Evolutionary conservation across 2,888 invertebrate genomes (phyloP).

Genomic region (Hanleya hanleyi): DNA sequence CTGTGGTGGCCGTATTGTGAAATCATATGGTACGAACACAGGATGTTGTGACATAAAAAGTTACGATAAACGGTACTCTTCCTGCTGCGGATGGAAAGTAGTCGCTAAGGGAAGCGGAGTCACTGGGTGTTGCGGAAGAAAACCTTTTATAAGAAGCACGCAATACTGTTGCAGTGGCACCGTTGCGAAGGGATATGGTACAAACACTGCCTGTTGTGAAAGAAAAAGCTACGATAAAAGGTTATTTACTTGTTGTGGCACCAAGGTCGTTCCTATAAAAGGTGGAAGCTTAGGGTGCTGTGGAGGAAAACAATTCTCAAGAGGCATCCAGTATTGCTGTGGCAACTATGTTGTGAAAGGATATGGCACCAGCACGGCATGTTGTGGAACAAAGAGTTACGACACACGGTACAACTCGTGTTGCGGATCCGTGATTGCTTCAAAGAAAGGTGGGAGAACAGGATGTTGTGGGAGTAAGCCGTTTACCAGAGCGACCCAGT

Average conservation of each 20-base stretch:
- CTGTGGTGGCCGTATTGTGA: neutral
- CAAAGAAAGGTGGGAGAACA: neutral
- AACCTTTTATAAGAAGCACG: neutral
- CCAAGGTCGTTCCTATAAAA: neutral
- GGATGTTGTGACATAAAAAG: neutral
- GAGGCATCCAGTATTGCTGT: neutral
- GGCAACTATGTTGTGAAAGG: neutral
- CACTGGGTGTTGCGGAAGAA: neutral
- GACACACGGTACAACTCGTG: neutral
- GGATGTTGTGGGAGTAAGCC: slow-evolving; percentile 4
- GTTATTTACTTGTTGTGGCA: neutral
- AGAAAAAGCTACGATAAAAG: neutral
- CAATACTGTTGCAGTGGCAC: neutral
- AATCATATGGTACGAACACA: neutral
- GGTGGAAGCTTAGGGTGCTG: neutral
- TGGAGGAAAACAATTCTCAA: neutral
- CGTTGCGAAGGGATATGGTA: neutral
- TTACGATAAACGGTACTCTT: neutral
- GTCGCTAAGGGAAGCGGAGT: neutral
- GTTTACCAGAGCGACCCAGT: neutral
- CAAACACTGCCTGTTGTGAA: neutral
- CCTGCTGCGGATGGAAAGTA: neutral
- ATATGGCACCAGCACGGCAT: neutral
- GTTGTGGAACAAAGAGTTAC: slow-evolving; percentile 5
- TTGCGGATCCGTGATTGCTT: neutral